These are phyloP conservation scores for Corythoichthys haematopterus DNA, from an alignment of 2,113 vertebrate genomes.

Conservation along the genomic window DNA sequence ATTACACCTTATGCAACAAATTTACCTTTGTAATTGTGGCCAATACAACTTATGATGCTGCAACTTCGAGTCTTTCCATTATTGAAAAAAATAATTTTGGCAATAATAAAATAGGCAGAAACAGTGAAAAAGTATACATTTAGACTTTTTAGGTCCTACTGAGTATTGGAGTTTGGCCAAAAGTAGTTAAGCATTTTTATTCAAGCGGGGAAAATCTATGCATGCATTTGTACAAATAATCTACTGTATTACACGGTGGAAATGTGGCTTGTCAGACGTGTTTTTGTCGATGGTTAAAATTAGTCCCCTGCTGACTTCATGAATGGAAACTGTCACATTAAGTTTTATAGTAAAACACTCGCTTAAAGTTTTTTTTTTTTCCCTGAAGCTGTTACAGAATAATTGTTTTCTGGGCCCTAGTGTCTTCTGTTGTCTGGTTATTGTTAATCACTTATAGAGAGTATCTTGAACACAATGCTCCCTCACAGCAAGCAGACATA, in stretches of 20 bases:
- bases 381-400: neutral
- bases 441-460: slow-evolving; percentile 31
- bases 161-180: neutral
- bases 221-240: neutral
- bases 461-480: neutral
- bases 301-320: neutral
- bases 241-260: neutral
- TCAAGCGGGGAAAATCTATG: neutral
- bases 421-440: slow-evolving; percentile 37
- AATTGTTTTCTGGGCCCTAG: slow-evolving; percentile 28
- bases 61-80: no score
- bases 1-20: neutral
- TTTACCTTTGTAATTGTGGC: no score
- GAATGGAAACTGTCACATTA: slow-evolving; percentile 4
- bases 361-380: neutral
- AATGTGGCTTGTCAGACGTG: neutral
- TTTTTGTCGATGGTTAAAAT: neutral
- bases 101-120: neutral
- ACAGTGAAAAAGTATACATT: neutral
- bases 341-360: slow-evolving; percentile 2
- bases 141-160: neutral
- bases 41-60: no score
- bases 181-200: neutral
- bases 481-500: slow-evolving; percentile 30
- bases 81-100: no score